These are phyloP conservation scores for Saccostrea cuccullata DNA, from an alignment of 1,140 invertebrate genomes.

Conservation along the genomic window DNA sequence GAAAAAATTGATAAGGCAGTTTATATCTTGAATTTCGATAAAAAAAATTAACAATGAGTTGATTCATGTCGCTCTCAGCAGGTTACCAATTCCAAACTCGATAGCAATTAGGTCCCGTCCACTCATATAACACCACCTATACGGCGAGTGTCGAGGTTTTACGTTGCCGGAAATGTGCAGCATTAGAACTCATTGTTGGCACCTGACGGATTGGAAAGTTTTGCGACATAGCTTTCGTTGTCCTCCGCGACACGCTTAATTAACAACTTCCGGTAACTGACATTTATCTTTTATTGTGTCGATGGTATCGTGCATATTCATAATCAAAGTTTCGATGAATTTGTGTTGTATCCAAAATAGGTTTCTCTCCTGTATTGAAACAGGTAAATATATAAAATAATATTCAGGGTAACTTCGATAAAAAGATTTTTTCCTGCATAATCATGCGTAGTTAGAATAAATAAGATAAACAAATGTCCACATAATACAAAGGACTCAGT, in stretches of 20 bases:
- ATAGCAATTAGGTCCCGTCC: background rate
- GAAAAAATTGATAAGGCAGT: background rate
- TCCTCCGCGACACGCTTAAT: background rate
- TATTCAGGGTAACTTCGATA: no score
- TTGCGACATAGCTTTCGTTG: background rate
- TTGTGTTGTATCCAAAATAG: background rate
- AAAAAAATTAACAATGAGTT: background rate
- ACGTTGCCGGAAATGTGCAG: conserved; percentile 5
- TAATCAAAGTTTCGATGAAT: background rate
- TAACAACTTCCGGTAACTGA: background rate
- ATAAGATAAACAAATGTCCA: no score
- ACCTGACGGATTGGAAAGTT: background rate
- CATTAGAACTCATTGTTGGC: conserved; percentile 5
- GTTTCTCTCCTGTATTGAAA: no score
- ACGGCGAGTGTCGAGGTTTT: background rate
- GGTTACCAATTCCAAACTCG: background rate
- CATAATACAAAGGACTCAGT: no score
- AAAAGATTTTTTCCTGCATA: no score
- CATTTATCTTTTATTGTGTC: background rate
- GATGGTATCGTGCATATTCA: conserved; percentile 18
- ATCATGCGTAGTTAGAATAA: no score
- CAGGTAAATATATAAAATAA: no score
- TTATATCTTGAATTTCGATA: background rate
- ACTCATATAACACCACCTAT: background rate
- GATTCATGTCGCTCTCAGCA: background rate